Conservation (phyloP, 37 sponge, comb jelly and placozoan genomes). For the Halichondria panicea region DNA sequence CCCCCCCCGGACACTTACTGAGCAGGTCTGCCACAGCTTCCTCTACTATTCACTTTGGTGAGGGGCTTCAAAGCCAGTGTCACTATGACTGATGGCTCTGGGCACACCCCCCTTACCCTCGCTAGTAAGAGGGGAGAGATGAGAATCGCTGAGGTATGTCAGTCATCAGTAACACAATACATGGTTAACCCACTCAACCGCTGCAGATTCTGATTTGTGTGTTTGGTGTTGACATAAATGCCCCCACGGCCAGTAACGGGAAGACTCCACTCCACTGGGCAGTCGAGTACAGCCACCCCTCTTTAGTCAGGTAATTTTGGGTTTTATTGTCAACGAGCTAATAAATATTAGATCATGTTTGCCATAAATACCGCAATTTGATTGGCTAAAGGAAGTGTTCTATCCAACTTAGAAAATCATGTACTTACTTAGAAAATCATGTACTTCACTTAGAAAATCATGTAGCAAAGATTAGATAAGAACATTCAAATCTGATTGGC, state of each 20-base stretch:
- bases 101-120: slow-evolving; percentile 60
- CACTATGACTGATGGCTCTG: slow-evolving; percentile 17
- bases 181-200: background rate
- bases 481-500: too few relatives aligned
- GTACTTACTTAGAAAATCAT: too few relatives aligned
- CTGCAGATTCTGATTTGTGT: slow-evolving; percentile 73
- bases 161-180: background rate
- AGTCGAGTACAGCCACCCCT: slow-evolving; percentile 28
- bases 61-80: slow-evolving; percentile 45
- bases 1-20: background rate
- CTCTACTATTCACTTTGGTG: slow-evolving; percentile 49
- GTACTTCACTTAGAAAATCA: too few relatives aligned
- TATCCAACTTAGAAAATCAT: too few relatives aligned
- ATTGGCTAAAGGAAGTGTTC: too few relatives aligned
- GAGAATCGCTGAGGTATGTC: slow-evolving; percentile 57
- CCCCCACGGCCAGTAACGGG: background rate
- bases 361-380: too few relatives aligned
- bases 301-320: slow-evolving; percentile 42
- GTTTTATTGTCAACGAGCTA: too few relatives aligned
- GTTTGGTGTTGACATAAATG: slow-evolving; percentile 56
- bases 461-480: too few relatives aligned
- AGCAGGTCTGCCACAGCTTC: slow-evolving; percentile 54
- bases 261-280: slow-evolving; percentile 68
- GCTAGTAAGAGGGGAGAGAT: slow-evolving; percentile 42
- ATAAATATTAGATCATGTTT: too few relatives aligned